These are phyloP conservation scores for Pseudococcus jackbeardsleyi DNA, from an alignment of 2,888 invertebrate genomes.

Conservation along the genomic window DNA sequence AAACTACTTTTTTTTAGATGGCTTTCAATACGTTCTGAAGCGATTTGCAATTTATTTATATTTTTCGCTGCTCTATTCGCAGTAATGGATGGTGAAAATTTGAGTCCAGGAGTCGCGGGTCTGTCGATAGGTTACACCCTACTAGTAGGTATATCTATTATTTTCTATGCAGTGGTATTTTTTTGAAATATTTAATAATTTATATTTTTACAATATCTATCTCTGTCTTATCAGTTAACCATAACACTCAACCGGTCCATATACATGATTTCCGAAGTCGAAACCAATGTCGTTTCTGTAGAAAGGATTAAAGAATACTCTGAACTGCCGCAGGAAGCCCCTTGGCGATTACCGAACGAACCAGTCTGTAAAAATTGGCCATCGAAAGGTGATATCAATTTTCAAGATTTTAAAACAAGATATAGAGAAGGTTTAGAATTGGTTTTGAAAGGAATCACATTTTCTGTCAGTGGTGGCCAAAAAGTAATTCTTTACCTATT, in stretches of 20 bases:
- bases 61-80: conserved; percentile 95
- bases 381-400: conserved; percentile 81
- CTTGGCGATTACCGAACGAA: conserved; percentile 30
- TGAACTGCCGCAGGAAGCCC: conserved; percentile 78
- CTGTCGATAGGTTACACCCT: conserved; percentile 90
- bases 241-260: conserved; percentile 97
- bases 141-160: conserved; percentile 74
- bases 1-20: conserved; percentile 75
- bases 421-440: conserved; percentile 90
- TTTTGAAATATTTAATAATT: no score
- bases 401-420: conserved; percentile 85
- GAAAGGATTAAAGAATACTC: conserved; percentile 97
- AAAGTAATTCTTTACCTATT: conserved; percentile 73
- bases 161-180: no score
- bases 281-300: conserved; percentile 97
- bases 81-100: conserved; percentile 81
- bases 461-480: conserved; percentile 84
- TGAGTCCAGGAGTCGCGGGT: conserved; percentile 85
- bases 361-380: conserved; percentile 79
- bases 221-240: conserved; percentile 78
- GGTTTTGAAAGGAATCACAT: conserved; percentile 85
- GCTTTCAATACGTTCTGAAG: conserved; percentile 94
- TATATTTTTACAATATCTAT: no score
- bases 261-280: conserved; percentile 95
- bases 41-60: conserved; percentile 95